These are phyloP conservation scores for Noctilio leporinus DNA, from an alignment of 2,113 vertebrate genomes.

Conservation along the genomic window DNA sequence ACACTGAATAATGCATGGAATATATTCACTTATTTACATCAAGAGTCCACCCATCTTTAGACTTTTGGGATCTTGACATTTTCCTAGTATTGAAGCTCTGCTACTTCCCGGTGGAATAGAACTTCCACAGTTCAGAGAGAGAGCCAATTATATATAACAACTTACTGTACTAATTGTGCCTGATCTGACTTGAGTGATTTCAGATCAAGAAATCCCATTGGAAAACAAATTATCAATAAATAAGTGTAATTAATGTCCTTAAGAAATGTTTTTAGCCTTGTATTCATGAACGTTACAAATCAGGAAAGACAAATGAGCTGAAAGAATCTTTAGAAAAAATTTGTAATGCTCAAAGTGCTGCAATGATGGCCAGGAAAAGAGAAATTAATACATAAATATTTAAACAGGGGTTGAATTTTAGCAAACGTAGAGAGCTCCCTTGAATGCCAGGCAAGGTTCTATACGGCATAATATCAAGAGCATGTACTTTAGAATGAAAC, in stretches of 20 bases:
- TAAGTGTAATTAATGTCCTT: background rate
- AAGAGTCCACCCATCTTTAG: background rate
- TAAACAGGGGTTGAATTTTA: background rate
- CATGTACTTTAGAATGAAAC: background rate
- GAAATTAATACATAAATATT: background rate
- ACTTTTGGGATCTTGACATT: background rate
- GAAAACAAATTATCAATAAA: background rate
- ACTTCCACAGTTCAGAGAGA: background rate
- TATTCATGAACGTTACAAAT: conserved; percentile 11
- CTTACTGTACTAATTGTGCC: background rate
- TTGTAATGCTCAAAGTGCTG: background rate
- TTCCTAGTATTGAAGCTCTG: background rate
- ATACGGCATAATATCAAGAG: background rate
- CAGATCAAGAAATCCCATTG: background rate
- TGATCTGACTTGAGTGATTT: conserved; percentile 4
- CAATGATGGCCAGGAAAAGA: background rate
- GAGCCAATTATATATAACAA: background rate
- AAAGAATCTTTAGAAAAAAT: background rate
- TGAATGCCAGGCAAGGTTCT: background rate
- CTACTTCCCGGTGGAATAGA: background rate
- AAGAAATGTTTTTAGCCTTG: background rate
- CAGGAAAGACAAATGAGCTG: background rate
- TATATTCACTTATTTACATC: background rate
- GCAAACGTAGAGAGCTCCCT: background rate
- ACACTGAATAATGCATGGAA: background rate